These are phyloP conservation scores for Andinoacara biseriatus DNA, from an alignment of 2,113 vertebrate species.

Conservation along the genomic window DNA sequence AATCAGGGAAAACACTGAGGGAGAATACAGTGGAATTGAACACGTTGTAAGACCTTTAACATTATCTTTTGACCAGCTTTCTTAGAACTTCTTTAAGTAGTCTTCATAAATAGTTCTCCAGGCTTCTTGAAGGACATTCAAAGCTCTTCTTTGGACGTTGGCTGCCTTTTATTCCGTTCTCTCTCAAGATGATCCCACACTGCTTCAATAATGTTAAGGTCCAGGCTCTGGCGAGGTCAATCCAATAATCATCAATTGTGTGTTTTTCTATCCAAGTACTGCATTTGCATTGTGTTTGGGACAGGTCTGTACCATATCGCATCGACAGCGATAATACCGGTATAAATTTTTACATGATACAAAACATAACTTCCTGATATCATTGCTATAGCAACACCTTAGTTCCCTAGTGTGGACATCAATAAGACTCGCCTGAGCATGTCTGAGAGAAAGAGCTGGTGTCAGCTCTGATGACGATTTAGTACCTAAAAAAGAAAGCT, in stretches of 20 bases:
- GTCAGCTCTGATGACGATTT: neutral
- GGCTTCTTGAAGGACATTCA: neutral
- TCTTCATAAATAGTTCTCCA: neutral
- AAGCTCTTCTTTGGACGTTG: neutral
- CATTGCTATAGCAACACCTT: neutral
- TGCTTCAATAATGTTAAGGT: neutral
- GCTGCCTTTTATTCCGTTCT: neutral
- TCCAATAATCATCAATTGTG: neutral
- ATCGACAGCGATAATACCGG: neutral
- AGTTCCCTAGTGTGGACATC: neutral
- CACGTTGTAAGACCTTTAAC: conserved; percentile 84
- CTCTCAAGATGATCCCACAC: neutral
- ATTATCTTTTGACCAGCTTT: neutral
- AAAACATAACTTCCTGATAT: neutral
- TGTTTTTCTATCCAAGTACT: neutral
- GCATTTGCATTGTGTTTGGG: neutral
- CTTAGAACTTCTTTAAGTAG: neutral
- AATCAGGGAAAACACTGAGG: conserved; percentile 88
- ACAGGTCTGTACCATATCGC: neutral
- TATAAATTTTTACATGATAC: accelerated
- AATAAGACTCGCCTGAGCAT: neutral
- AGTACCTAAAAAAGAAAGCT: neutral
- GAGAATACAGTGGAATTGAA: conserved; percentile 96
- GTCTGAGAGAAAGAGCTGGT: accelerated
- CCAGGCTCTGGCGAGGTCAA: neutral